Conservation (phyloP, 2,888 invertebrate species). For the Diarsia brunnea region DNA sequence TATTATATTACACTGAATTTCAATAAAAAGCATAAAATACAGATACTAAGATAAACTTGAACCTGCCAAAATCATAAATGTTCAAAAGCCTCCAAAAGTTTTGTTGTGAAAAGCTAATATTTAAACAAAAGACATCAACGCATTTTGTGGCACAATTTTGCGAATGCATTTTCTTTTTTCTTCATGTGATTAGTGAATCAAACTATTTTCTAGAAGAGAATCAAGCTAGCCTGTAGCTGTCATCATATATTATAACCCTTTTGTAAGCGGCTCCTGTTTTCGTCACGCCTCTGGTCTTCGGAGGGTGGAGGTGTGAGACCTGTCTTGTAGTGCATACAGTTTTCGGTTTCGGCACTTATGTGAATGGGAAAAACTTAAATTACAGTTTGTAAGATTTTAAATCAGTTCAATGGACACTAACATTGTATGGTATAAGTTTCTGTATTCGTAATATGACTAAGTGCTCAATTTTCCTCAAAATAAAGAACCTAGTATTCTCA, state of each 20-base stretch:
- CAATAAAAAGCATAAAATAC: neutral
- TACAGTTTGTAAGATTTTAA: neutral
- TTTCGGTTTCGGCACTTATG: slow-evolving; percentile 14
- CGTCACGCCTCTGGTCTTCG: slow-evolving; percentile 24
- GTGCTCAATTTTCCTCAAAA: neutral
- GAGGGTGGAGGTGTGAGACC: slow-evolving; percentile 15
- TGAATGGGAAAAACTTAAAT: neutral
- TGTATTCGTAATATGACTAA: neutral
- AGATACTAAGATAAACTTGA: neutral
- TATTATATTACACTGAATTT: neutral
- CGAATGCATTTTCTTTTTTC: neutral
- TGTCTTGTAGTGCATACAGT: slow-evolving; percentile 5
- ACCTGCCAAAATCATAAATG: slow-evolving; percentile 2
- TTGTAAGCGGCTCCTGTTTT: slow-evolving; percentile 13
- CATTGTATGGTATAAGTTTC: neutral
- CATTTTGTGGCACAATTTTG: slow-evolving; percentile 36
- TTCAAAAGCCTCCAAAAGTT: slow-evolving; percentile 17
- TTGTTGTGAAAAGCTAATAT: slow-evolving; percentile 26
- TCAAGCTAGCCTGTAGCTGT: neutral
- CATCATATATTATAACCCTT: slow-evolving; percentile 18
- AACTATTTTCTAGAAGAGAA: neutral
- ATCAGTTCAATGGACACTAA: neutral
- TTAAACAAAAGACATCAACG: slow-evolving; percentile 75
- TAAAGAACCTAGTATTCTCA: neutral
- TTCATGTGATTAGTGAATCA: neutral